Base-by-base conservation (phyloP, 2,113 vertebrate species). In the Procavia capensis region DNA sequence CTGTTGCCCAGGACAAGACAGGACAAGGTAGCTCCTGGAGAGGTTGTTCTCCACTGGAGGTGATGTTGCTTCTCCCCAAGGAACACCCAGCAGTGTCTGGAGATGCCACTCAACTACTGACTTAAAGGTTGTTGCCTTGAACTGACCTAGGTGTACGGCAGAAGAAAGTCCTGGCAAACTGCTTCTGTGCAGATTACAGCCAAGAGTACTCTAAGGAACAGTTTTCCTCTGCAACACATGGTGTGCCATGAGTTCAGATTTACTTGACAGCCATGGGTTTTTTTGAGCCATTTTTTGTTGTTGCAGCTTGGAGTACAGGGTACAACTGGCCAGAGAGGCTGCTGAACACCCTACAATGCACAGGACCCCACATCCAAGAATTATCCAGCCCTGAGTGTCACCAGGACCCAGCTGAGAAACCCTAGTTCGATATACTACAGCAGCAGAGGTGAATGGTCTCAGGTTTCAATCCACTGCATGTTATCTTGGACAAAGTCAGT, bases 381-480 rank as follows among this genome's bases (percentile, higher is more conserved):
- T 3, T 5, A 10, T 25, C 89, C 25, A 16, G 29, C 34, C 39
- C 47, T 41, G 7, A 20, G 1, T 10, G 59, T 41, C 47, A 4
- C 0, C 0, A 9, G 39, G 16, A 61, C 72, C 0, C 41, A 4
- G 5, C 5, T 1, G 31, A 78, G 81, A 27, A 57, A 61, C 3
- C 25, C 36, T 64, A 13, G 29, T 64, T 20, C 57, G 3, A 19
- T 3, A 1, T 2, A 0, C 54, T 2, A 9, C 34, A 31, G 39
- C 20, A 24, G 9, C 29, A 19, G 47, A 14, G 22, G 16, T 2
- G 0, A 63, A 34, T 0, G 5, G 34, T 13, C 19, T n/a, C 19
- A 31, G 45, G 43, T 50, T 45, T 31, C 72, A 47, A 1, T 41
- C 39, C 11, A 7, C 61, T 13, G 0, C 1, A 20, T 50, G 39